A percentile compares a stretch with the other conserved stretches of the same genome.
phyloP scores from a whole-genome alignment of 2,113 vertebrate genomes.

The Varanus komodoensis region DNA sequence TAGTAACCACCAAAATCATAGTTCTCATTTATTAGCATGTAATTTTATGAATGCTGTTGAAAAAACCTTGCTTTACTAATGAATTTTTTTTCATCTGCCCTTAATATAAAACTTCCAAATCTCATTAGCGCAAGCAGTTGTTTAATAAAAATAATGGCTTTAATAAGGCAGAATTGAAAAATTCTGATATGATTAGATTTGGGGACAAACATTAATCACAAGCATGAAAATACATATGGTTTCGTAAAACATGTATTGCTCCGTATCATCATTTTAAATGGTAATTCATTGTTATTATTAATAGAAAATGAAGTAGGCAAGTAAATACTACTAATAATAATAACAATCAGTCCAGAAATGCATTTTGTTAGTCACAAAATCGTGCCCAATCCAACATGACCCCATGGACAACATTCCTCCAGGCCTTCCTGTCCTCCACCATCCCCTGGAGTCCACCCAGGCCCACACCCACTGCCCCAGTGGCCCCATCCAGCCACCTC shows the following conservation, averaged over 20 bases:
- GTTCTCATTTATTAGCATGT: conserved; percentile 64
- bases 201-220: conserved; percentile 35
- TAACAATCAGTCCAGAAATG: too few relatives aligned
- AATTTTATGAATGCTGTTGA: conserved; percentile 63
- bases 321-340: too few relatives aligned
- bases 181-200: conserved; percentile 58
- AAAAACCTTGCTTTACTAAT: conserved; percentile 59
- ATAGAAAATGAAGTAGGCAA: too few relatives aligned
- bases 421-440: too few relatives aligned
- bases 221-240: conserved; percentile 23
- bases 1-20: conserved; percentile 64
- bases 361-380: too few relatives aligned
- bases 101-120: conserved; percentile 69
- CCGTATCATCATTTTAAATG: background rate
- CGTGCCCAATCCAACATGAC: too few relatives aligned
- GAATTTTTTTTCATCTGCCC: conserved; percentile 41
- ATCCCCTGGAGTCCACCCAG: too few relatives aligned
- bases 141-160: conserved; percentile 60
- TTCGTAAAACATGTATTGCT: background rate
- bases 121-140: conserved; percentile 64
- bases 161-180: conserved; percentile 64
- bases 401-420: too few relatives aligned
- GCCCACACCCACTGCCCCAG: too few relatives aligned
- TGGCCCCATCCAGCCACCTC: too few relatives aligned
- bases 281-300: too few relatives aligned